A percentile compares a stretch with the other conserved stretches of the same genome.
Evolutionary conservation across 1,140 invertebrate species (phyloP).

Genomic region (Agrypnia vestita): DNA sequence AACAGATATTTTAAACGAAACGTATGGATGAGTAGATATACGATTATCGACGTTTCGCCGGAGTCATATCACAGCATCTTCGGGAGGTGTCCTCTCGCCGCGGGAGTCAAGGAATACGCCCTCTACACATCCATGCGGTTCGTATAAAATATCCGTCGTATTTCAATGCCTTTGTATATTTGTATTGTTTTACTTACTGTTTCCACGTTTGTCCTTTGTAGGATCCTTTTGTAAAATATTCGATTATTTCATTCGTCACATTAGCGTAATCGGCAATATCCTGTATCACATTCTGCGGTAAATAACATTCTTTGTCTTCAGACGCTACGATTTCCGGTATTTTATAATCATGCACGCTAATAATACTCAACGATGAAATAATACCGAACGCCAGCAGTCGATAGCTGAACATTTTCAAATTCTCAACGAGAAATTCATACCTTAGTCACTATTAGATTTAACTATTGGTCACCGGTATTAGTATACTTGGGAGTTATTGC

Average conservation of each 20-base stretch:
- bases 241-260: constrained; percentile 75
- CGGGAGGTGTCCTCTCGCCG: no score
- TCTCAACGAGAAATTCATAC: not conserved
- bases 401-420: not conserved
- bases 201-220: constrained; percentile 67
- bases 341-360: not conserved
- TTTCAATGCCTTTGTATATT: no score
- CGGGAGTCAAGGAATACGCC: no score
- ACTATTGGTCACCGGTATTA: no score
- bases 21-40: no score
- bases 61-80: no score
- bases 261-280: constrained; percentile 77
- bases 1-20: no score
- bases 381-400: not conserved
- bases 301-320: constrained; percentile 63
- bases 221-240: constrained; percentile 73
- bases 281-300: constrained; percentile 65
- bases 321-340: not conserved
- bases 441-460: no score
- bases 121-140: no score
- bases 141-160: no score
- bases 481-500: no score
- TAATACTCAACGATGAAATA: not conserved
- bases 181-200: constrained; percentile 62
- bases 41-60: no score